Conservation (phyloP, 2,797 vertebrate genomes). For the Acanthurus leucopareius region DNA sequence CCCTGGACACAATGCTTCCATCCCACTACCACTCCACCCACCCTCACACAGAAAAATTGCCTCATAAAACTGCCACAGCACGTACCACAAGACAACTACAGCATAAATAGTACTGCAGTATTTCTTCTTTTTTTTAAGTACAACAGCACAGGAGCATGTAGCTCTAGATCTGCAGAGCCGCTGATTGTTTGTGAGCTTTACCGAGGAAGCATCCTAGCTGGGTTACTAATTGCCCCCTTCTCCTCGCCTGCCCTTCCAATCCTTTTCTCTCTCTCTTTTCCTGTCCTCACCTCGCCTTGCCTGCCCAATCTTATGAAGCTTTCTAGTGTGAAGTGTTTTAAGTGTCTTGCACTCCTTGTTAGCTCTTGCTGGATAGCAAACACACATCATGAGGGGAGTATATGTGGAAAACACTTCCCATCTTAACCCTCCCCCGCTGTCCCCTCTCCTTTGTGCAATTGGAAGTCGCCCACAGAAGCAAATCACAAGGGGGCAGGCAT, state of each 20-base stretch:
- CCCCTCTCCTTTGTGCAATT: constrained; percentile 43
- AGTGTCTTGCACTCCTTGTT: constrained; percentile 53
- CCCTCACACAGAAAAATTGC: constrained; percentile 57
- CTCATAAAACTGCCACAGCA: constrained; percentile 73
- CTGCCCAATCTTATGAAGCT: constrained; percentile 59
- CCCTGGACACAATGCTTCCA: constrained; percentile 37
- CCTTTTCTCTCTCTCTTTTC: not conserved
- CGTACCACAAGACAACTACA: constrained; percentile 40
- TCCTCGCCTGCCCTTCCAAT: constrained; percentile 2
- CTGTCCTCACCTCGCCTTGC: constrained; percentile 21
- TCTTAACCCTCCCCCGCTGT: constrained; percentile 32
- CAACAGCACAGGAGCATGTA: not conserved
- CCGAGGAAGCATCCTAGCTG: constrained; percentile 24
- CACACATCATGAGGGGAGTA: constrained; percentile 44
- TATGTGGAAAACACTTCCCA: constrained; percentile 20
- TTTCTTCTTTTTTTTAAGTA: constrained; percentile 13
- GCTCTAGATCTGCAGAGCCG: constrained; percentile 4
- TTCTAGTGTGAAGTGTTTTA: constrained; percentile 50
- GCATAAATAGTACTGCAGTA: constrained; percentile 43
- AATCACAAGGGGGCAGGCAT: constrained; percentile 57
- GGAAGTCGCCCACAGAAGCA: constrained; percentile 56
- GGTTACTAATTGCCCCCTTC: constrained; percentile 58
- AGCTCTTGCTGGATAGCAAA: constrained; percentile 53
- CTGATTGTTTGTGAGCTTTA: constrained; percentile 21
- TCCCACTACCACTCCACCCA: constrained; percentile 21